Evolutionary conservation across 2,113 vertebrate genomes (phyloP), one percentile per base, ranked within the genome.

Genomic region (Melanotaenia duboulayi): DNA sequence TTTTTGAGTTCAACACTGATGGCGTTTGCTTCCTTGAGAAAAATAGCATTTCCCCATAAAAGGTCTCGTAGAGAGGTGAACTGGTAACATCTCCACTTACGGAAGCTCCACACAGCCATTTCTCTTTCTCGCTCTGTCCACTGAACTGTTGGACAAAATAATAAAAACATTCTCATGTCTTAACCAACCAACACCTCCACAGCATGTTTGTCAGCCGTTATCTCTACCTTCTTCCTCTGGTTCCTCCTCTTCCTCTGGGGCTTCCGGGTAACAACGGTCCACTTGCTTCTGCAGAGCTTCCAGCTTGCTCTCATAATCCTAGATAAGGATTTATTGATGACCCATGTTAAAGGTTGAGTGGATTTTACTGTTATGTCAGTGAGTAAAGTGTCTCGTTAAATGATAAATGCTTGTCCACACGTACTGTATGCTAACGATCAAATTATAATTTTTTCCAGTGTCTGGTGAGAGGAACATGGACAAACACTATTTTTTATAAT

Each of bases 1-100:
- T 99, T 99, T 80, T 99, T 99, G 39, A 99, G 94, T 74, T 99
- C 97, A 44, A 99, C 98, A 0, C 98, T 97, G 90, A 99, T 99
- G 70, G 98, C 98, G 0, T 99, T 99, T 87, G 98, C 97, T 88
- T 99, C 98, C 84, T 99, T 99, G 4, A 99, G 95, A 81, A 99
- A 99, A 87, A 98, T 96, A 72, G 98, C 98, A 0, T 98, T 99
- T 66, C 97, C 98, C 98, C 97, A 99, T 16, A 99, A 90, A 63
- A 95, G 93, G 90, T 99, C 97, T 0, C 98, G 94, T 4, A 99
- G 95, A 0, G 98, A 99, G 4, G 98, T 99, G 91, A 99, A 99
- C 87, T 98, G 98, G 91, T 99, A 99, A 91, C 95, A 96, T 65
- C 95, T 95, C 98, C 98, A 99, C 84, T 97, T 99, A 23, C 97